Conservation (phyloP, 2,113 vertebrate species). For the Steatornis caripensis region DNA sequence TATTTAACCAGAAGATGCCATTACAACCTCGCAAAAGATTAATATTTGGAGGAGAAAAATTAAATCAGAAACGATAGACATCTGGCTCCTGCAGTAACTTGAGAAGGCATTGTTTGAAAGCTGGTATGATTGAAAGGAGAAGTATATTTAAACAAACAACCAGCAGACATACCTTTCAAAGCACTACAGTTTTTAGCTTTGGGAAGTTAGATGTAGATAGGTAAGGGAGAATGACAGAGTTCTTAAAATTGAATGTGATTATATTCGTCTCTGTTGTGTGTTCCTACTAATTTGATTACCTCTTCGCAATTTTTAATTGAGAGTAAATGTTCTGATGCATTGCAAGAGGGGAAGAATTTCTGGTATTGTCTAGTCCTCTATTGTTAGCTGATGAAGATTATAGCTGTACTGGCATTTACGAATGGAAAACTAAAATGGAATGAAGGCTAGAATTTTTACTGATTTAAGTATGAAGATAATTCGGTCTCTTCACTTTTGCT, state of each 20-base stretch:
- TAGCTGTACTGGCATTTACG: not conserved
- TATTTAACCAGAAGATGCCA: not conserved
- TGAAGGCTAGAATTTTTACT: not conserved
- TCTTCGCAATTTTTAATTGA: not conserved
- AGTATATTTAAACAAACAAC: not conserved
- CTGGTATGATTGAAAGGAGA: not conserved
- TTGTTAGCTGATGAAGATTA: not conserved
- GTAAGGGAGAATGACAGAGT: not conserved
- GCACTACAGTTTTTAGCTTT: not conserved
- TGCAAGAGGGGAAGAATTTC: not conserved
- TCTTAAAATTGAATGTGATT: not conserved
- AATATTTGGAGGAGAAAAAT: not conserved
- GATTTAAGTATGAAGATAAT: not conserved
- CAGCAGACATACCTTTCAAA: not conserved
- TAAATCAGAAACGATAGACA: not conserved
- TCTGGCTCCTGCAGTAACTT: not conserved
- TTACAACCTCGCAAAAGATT: not conserved
- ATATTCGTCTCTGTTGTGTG: not conserved
- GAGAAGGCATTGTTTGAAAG: not conserved
- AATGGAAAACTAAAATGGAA: not conserved
- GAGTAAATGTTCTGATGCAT: not conserved
- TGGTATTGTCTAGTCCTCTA: not conserved
- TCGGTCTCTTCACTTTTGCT: not conserved
- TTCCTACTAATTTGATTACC: not conserved
- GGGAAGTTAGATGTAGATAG: not conserved